Base-by-base conservation (phyloP, 2,888 invertebrate genomes). In the Melieria crassipennis region DNA sequence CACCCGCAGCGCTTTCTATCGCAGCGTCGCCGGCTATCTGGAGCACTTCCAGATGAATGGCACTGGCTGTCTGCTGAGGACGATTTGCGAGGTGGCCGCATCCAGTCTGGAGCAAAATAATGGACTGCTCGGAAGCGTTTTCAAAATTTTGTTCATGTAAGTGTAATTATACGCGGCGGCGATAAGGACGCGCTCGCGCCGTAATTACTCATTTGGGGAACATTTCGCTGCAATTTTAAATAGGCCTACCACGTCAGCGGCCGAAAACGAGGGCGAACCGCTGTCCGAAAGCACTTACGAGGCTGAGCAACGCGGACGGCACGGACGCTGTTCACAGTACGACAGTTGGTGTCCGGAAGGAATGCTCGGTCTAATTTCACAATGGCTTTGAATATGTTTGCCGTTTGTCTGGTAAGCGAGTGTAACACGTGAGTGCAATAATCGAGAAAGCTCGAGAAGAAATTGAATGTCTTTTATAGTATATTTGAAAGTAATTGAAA, bases 131-230 rank as follows among this genome's bases (percentile, higher is more conserved):
- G 91, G 93, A 45, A 91, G 91, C 82, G 83, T 93, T 74, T 85
- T 93, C 52, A 90, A 92, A 80, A 88, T 92, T 52, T 81, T 92
- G 72, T 89, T 93, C 73, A 91, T 91, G 93, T 93, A 87, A 90
- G 90, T 88, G 78, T 66, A 57, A 46, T 65, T 62, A 11, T 48
- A 47, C n/a, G 4, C n/a, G 45, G 16, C 10, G 7, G 11, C 7
- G 11, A 45, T 43, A 30, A 10, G 43, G 13, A 45, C 46, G 48
- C 43, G 56, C 11, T n/a, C 65, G n/a, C 16, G 45, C 30, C 62
- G 11, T 78, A 78, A 80, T 79, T 78, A 76, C 74, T 76, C 75
- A 75, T 73, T 72, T 70, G 76, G 75, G 71, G 68, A 66, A 70
- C 69, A 75, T 76, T 71, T 66, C 56, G 65, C 48, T 60, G 64